Evolutionary conservation across 1,140 invertebrate genomes (phyloP).

Genomic region (Lepidurus arcticus): DNA sequence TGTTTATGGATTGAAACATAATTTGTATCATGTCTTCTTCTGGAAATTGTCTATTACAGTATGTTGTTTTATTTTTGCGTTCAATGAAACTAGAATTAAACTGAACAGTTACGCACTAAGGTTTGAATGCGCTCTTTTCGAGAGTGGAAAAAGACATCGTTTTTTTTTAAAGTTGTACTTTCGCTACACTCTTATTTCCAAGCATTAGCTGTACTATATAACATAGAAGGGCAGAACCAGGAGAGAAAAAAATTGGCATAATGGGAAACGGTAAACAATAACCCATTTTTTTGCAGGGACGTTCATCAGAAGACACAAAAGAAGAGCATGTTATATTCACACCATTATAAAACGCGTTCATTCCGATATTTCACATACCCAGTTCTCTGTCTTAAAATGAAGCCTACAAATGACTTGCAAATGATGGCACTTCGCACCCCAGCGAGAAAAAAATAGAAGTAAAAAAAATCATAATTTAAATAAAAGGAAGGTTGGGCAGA

Average conservation of each 20-base stretch:
- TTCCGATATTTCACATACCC: neutral
- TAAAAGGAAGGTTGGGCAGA: neutral
- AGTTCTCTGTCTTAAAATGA: neutral
- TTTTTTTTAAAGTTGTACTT: slow-evolving; percentile 38
- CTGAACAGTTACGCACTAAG: no score
- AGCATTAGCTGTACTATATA: slow-evolving; percentile 46
- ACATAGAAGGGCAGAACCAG: slow-evolving; percentile 38
- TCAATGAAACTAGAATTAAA: no score
- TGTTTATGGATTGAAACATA: no score
- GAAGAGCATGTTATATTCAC: slow-evolving; percentile 15
- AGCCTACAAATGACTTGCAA: slow-evolving; percentile 19
- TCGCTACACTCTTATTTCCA: slow-evolving; percentile 43
- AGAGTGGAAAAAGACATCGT: neutral
- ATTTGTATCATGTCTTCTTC: no score
- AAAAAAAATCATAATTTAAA: neutral
- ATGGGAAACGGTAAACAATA: slow-evolving; percentile 24
- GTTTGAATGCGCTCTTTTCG: no score
- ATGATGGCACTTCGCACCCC: slow-evolving; percentile 17
- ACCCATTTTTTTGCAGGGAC: neutral
- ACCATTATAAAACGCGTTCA: slow-evolving; percentile 16
- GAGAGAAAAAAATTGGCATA: slow-evolving; percentile 34
- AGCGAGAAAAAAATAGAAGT: neutral
- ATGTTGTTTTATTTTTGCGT: no score
- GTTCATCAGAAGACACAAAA: neutral
- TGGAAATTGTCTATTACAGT: no score